A percentile compares a stretch with the other conserved stretches of the same genome.
These are phyloP conservation scores for Nowickia ferox DNA, from an alignment of 2,888 invertebrate genomes.

Conservation along the genomic window DNA sequence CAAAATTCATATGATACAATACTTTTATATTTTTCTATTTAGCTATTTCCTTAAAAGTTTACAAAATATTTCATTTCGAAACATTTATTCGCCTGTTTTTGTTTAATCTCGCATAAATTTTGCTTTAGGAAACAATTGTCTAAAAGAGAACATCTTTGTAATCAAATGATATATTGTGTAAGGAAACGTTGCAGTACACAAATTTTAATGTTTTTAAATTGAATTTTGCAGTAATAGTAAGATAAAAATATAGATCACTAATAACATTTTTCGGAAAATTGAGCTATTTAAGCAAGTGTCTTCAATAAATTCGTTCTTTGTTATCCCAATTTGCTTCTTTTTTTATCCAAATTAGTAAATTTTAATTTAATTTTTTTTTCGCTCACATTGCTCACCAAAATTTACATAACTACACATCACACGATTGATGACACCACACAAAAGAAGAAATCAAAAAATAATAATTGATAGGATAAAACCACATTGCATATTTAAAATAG, in stretches of 20 bases:
- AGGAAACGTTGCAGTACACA: too few species aligned
- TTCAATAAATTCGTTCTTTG: background rate
- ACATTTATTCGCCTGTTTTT: too few species aligned
- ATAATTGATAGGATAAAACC: conserved; percentile 23
- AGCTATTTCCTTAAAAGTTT: too few species aligned
- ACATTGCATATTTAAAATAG: conserved; percentile 29
- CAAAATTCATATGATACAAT: too few species aligned
- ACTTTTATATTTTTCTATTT: too few species aligned
- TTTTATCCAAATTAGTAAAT: background rate
- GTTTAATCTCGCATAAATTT: too few species aligned
- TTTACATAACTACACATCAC: conserved; percentile 23
- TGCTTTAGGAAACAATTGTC: too few species aligned
- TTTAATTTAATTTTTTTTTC: conserved; percentile 2
- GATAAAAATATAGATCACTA: background rate
- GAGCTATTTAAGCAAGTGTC: background rate
- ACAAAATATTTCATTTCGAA: too few species aligned
- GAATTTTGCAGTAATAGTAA: background rate
- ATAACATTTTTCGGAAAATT: background rate
- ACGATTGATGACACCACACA: conserved; percentile 23
- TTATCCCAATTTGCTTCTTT: background rate
- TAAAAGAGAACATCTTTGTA: too few species aligned
- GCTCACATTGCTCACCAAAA: conserved; percentile 13
- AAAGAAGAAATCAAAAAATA: conserved; percentile 50
- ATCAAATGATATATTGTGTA: too few species aligned
- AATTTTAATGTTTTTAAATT: too few species aligned